These are phyloP conservation scores for Zosterops lateralis DNA, from an alignment of 2,113 vertebrate species.

Conservation along the genomic window DNA sequence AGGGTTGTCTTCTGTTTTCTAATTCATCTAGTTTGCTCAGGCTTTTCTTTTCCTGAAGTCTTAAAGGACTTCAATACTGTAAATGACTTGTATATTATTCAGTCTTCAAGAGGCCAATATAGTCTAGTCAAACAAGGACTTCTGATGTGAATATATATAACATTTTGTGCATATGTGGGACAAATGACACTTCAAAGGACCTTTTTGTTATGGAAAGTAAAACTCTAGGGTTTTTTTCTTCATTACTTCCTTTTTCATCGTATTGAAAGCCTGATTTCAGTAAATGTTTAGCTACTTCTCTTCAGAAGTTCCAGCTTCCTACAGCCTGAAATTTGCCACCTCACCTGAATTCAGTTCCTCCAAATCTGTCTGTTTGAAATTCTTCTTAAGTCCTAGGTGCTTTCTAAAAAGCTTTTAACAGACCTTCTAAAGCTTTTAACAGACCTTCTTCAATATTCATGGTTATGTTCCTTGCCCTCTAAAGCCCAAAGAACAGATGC, in stretches of 20 bases:
- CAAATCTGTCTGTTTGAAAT: background rate
- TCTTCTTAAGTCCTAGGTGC: background rate
- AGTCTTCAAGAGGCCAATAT: background rate
- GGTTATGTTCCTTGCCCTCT: background rate
- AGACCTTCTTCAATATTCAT: background rate
- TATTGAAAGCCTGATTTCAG: background rate
- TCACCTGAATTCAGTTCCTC: background rate
- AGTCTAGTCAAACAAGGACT: background rate
- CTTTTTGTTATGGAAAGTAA: background rate
- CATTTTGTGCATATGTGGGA: background rate
- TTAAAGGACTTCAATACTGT: background rate
- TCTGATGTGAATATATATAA: accelerated
- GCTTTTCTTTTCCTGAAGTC: background rate
- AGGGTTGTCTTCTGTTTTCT: background rate
- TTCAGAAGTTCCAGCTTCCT: background rate
- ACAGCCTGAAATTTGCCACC: background rate
- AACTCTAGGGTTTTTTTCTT: background rate
- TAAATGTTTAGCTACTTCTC: background rate
- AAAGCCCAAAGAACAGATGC: background rate
- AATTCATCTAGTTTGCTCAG: background rate
- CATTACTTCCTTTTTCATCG: background rate
- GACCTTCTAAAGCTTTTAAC: background rate
- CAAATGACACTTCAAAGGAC: background rate
- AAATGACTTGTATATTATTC: background rate
- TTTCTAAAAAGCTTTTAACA: background rate